Evolutionary conservation across 2,888 invertebrate species (phyloP), one percentile per base, ranked within the genome.

Genomic region (Nebria brevicollis): DNA sequence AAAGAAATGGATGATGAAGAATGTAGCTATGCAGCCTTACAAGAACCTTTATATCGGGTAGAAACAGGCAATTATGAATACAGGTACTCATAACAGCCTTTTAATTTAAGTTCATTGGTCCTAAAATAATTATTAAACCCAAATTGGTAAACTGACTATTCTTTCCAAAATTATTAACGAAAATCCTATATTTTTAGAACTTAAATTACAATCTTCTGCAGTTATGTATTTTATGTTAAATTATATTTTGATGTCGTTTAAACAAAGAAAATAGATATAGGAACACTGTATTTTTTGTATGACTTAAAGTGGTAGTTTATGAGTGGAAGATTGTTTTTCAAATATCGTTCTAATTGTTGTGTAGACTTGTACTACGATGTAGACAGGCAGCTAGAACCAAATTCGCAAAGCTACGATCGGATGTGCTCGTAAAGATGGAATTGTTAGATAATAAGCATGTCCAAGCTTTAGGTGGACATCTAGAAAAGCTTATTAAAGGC

Each of bases 1-100:
- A 99, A 99, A 88, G 99, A 99, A 89, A 96, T 99, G 96, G 99
- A 99, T 85, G 99, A 99, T 87, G 99, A 99, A 87, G 98, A 99
- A 86, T 97, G 97, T 84, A 96, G 96, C 72, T 98, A 96, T 87
- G 95, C 95, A 6, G 94, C 96, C 0, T 87, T 99, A 13, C 98
- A 98, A 87, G 99, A 99, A 87, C 98, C 98, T 0, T 90, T 99
- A 65, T 99, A 99, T 88, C 92, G 99, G 68, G 97, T 99, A 0
- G 99, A 99, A 89, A 99, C 99, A 0, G 99, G 99, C 72, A 99
- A 99, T 89, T 99, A 99, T 89, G 99, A 99, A 89, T 99, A 99
- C 89, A 94, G 98, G 91, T 93, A 83, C n/a, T 76, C 65, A 10
- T 76, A 72, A 76, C 78, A 25, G 54, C 43, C 1, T 6, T 15